phyloP scores from a whole-genome alignment of 2,888 invertebrate species.

The Augiades crinisus region DNA sequence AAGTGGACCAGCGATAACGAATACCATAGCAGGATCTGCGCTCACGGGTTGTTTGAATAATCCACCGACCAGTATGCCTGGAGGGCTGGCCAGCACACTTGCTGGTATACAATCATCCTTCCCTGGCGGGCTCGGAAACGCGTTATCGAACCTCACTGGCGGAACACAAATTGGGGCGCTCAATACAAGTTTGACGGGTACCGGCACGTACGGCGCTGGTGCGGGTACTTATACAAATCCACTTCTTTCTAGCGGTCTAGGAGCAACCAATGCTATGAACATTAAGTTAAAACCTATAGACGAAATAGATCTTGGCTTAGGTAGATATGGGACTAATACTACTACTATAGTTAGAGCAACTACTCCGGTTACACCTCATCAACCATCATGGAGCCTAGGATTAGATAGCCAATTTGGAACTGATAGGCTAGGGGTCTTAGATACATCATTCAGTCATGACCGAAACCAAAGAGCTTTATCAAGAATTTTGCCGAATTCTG shows the following conservation, averaged over 20 bases:
- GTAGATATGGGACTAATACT: conserved; percentile 76
- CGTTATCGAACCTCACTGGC: conserved; percentile 64
- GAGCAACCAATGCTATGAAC: conserved; percentile 81
- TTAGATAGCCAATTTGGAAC: conserved; percentile 82
- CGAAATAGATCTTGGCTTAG: conserved; percentile 85
- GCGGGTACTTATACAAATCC: conserved; percentile 85
- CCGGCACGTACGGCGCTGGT: conserved; percentile 60
- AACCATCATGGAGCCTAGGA: conserved; percentile 81
- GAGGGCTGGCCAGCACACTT: conserved; percentile 65
- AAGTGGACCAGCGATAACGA: conserved; percentile 70
- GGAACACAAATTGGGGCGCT: conserved; percentile 66
- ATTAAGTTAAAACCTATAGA: conserved; percentile 87
- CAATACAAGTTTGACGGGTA: conserved; percentile 64
- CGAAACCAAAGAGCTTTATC: conserved; percentile 81
- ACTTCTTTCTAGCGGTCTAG: conserved; percentile 79
- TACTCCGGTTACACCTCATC: conserved; percentile 84
- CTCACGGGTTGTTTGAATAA: conserved; percentile 70
- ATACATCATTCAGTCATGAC: conserved; percentile 81
- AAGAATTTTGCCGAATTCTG: conserved; percentile 73
- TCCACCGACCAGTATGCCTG: conserved; percentile 66
- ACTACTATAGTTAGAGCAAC: conserved; percentile 76
- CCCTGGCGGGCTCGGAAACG: conserved; percentile 66
- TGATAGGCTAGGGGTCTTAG: conserved; percentile 80
- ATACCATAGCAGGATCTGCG: conserved; percentile 73
- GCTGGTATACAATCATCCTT: conserved; percentile 69